Conservation (phyloP, 2,888 invertebrate genomes). For the Mesorhabditis belari region DNA sequence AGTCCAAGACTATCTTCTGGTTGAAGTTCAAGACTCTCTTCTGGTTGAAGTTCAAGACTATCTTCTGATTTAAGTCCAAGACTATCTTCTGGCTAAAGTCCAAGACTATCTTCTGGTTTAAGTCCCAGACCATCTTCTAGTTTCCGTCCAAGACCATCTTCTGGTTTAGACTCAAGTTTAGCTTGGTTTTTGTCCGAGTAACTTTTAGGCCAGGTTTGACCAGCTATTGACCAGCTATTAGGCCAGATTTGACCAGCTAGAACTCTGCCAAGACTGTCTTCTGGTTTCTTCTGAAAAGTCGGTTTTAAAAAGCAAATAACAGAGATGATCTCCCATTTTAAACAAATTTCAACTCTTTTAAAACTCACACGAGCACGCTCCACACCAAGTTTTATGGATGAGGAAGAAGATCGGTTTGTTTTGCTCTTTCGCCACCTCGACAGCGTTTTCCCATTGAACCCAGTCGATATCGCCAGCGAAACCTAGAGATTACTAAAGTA, state of each 20-base stretch:
- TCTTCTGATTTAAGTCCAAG: no score
- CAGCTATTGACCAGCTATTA: not conserved
- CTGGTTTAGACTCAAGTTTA: no score
- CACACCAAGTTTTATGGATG: conserved; percentile 58
- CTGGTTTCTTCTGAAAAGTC: no score
- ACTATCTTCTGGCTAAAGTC: no score
- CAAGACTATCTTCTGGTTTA: no score
- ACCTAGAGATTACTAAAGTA: conserved; percentile 37
- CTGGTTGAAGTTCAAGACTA: no score
- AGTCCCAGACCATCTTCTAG: no score
- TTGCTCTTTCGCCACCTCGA: conserved; percentile 43
- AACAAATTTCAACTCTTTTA: not conserved
- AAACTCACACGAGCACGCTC: conserved; percentile 55
- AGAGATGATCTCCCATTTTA: not conserved
- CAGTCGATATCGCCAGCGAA: conserved; percentile 48
- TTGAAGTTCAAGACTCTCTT: no score
- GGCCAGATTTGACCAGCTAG: not conserved
- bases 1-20: no score
- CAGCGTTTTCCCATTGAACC: conserved; percentile 43
- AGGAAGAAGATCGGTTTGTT: conserved; percentile 56
- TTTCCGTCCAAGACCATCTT: no score
- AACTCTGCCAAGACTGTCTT: no score
- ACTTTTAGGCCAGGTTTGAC: not conserved
- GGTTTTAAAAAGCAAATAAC: not conserved
- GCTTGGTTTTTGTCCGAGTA: not conserved